Percentiles rank a stretch among this genome's conserved stretches.
These are phyloP conservation scores for Ips typographus DNA, from an alignment of 1,140 invertebrate species.

Conservation along the genomic window DNA sequence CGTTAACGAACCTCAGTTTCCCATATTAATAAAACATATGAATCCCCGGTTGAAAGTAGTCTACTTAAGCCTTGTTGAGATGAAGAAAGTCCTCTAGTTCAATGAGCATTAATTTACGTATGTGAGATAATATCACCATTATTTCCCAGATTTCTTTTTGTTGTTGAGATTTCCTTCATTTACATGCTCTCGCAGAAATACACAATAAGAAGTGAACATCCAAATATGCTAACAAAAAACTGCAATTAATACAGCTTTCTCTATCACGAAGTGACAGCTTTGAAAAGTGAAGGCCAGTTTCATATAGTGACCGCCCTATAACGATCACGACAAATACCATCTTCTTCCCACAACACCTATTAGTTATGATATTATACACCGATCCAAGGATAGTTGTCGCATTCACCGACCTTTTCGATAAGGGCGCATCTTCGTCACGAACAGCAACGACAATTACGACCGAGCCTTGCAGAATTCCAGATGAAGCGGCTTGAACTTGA, in stretches of 20 bases:
- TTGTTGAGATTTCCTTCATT: not conserved
- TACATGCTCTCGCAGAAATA: not conserved
- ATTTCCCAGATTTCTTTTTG: constrained; percentile 12
- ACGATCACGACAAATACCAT: constrained; percentile 11
- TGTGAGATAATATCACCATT: constrained; percentile 17
- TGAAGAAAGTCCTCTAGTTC: constrained; percentile 12
- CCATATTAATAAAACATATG: constrained; percentile 22
- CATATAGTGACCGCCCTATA: not conserved
- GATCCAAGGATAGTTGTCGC: constrained; percentile 1
- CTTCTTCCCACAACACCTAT: constrained; percentile 14
- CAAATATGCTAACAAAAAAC: no score
- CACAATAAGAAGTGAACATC: not conserved
- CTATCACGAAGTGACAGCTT: not conserved
- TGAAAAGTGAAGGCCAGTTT: constrained; percentile 2
- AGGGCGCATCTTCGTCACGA: constrained; percentile 19
- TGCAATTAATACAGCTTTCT: not conserved
- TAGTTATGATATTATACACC: constrained; percentile 12
- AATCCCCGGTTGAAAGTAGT: constrained; percentile 6
- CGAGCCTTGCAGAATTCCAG: constrained; percentile 2
- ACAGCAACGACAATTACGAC: not conserved
- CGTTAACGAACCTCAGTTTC: constrained; percentile 10
- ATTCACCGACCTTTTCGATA: constrained; percentile 1
- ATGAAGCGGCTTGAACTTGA: constrained; percentile 17
- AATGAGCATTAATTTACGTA: constrained; percentile 15
- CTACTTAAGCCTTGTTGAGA: constrained; percentile 4